These are phyloP conservation scores for Lingula anatina DNA, from an alignment of 2,888 invertebrate species.

Conservation along the genomic window DNA sequence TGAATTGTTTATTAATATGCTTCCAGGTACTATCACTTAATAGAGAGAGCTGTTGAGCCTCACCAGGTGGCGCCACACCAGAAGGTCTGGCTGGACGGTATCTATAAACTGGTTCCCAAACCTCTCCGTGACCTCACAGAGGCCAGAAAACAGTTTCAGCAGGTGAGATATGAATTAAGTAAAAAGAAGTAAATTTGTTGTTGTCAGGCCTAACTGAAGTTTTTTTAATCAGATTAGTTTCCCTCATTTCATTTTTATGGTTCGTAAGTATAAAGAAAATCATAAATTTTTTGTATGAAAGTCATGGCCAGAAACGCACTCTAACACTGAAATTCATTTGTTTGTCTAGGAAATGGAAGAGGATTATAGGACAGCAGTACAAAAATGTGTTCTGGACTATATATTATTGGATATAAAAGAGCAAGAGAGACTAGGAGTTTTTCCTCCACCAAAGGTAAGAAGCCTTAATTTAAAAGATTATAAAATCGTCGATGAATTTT, in stretches of 20 bases:
- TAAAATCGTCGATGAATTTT: no score
- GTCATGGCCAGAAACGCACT: background rate
- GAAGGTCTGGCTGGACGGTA: constrained; percentile 28
- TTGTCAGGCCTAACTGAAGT: background rate
- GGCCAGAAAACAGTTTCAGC: constrained; percentile 26
- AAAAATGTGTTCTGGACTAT: constrained; percentile 65
- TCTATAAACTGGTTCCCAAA: constrained; percentile 34
- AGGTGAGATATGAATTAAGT: constrained; percentile 24
- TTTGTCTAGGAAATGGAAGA: constrained; percentile 57
- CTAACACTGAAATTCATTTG: background rate
- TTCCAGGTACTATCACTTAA: constrained; percentile 38
- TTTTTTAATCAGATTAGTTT: background rate
- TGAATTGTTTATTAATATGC: background rate
- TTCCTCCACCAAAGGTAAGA: constrained; percentile 35
- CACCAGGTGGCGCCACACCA: constrained; percentile 40
- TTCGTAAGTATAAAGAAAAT: background rate
- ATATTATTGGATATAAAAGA: constrained; percentile 66
- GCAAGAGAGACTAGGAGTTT: constrained; percentile 57
- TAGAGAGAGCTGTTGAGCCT: constrained; percentile 38
- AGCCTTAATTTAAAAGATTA: no score
- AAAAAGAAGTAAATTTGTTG: no score
- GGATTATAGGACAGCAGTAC: constrained; percentile 61
- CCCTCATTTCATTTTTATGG: constrained; percentile 1
- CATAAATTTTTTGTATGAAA: background rate
- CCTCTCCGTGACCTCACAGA: constrained; percentile 23